phyloP scores from a whole-genome alignment of 1,140 invertebrate genomes.

The Bursaphelenchus mucronatus region DNA sequence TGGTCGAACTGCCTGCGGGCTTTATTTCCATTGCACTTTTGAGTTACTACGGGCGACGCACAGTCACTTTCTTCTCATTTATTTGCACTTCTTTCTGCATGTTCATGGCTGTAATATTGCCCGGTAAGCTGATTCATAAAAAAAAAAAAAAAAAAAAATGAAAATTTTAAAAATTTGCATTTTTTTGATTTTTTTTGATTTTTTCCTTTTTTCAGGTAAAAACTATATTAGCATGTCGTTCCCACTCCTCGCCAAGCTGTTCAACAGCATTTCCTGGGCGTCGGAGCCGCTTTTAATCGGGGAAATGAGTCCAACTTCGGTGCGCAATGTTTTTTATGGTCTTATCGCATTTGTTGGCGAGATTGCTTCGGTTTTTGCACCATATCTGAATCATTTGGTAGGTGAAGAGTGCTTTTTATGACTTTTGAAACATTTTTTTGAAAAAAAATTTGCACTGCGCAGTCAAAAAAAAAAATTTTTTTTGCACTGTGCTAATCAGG shows the following conservation, averaged over 20 bases:
- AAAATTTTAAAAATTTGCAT: neutral
- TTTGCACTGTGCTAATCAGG: neutral
- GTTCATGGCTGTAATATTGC: constrained; percentile 39
- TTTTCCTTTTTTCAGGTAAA: constrained; percentile 27
- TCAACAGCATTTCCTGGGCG: constrained; percentile 41
- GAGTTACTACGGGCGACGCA: constrained; percentile 32
- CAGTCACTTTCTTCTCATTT: constrained; percentile 40
- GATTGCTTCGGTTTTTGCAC: constrained; percentile 45
- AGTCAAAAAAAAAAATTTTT: no score
- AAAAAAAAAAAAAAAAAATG: constrained; percentile 5
- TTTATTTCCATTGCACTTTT: constrained; percentile 38
- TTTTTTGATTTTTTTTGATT: neutral
- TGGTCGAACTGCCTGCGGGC: constrained; percentile 48
- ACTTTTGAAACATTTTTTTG: neutral
- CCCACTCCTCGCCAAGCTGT: constrained; percentile 44
- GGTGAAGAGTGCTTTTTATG: neutral
- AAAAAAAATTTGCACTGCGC: neutral
- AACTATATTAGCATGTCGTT: constrained; percentile 34
- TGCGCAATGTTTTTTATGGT: constrained; percentile 42
- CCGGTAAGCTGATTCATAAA: constrained; percentile 18
- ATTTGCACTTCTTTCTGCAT: constrained; percentile 33
- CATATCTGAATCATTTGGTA: constrained; percentile 45
- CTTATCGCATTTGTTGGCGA: constrained; percentile 40
- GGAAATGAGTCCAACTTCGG: constrained; percentile 47
- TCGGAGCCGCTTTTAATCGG: constrained; percentile 41